A percentile compares a stretch with the other conserved stretches of the same genome.
phyloP scores from a whole-genome alignment of 2,113 vertebrate genomes.

The Anolis carolinensis region DNA sequence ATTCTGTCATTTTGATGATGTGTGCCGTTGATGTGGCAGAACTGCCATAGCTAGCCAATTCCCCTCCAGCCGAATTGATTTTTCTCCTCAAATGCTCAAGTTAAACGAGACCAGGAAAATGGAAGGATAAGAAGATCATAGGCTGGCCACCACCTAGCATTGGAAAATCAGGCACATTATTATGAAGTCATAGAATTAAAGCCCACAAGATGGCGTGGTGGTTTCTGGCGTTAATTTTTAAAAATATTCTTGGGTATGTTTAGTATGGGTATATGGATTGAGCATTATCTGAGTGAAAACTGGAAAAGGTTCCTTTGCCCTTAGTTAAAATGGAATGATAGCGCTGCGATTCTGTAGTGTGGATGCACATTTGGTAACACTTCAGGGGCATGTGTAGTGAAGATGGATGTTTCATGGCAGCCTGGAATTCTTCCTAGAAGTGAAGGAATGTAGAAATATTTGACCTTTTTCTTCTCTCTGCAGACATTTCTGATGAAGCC shows the following conservation, averaged over 20 bases:
- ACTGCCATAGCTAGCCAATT: too few species aligned
- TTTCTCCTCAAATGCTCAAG: background rate
- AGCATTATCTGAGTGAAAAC: background rate
- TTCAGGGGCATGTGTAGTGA: background rate
- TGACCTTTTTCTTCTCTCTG: conserved; percentile 25
- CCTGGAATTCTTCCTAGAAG: background rate
- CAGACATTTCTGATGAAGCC: conserved; percentile 91
- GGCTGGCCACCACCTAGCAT: background rate
- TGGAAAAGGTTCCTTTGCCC: background rate
- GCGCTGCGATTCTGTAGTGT: too few species aligned
- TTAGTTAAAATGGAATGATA: too few species aligned
- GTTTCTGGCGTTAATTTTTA: background rate
- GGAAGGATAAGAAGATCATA: background rate
- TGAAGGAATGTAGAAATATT: background rate
- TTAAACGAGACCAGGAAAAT: background rate
- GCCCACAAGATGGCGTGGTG: background rate
- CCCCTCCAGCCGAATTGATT: background rate
- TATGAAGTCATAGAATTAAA: background rate
- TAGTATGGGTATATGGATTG: background rate
- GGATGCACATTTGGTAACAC: too few species aligned
- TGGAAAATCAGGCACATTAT: background rate
- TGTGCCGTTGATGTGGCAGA: background rate
- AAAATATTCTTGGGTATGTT: too few species aligned
- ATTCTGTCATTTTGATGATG: background rate
- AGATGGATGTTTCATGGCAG: background rate